Conservation (phyloP, 2,888 invertebrate species). For the Coenonympha glycerion region DNA sequence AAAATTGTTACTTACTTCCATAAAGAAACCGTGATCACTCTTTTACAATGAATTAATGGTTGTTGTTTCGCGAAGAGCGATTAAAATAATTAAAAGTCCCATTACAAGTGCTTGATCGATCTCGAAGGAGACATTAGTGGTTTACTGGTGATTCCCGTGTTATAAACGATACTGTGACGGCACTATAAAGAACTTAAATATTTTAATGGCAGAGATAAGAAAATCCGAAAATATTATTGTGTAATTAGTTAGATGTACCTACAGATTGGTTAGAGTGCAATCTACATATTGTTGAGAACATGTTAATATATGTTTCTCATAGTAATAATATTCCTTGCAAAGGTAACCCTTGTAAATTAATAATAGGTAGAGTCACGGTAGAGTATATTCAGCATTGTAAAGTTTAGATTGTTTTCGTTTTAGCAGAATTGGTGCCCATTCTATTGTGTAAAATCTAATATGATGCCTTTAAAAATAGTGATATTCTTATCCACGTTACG, state of each 20-base stretch:
- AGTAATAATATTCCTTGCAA: not conserved
- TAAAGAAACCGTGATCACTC: constrained; percentile 46
- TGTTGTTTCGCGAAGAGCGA: constrained; percentile 63
- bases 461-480: too few species aligned
- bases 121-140: constrained; percentile 69
- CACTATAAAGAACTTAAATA: constrained; percentile 37
- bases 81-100: constrained; percentile 75
- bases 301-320: too few species aligned
- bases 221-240: not conserved
- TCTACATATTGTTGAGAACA: not conserved
- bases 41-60: constrained; percentile 71
- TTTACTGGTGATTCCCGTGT: constrained; percentile 54
- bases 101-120: constrained; percentile 69
- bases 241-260: too few species aligned
- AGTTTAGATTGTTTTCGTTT: too few species aligned
- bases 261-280: too few species aligned
- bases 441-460: too few species aligned
- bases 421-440: too few species aligned
- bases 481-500: too few species aligned
- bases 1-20: constrained; percentile 24
- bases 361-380: not conserved
- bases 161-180: constrained; percentile 57
- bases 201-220: constrained; percentile 6
- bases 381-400: too few species aligned
- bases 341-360: not conserved